Evolutionary conservation across 2,113 vertebrate genomes (phyloP), one percentile per base, ranked within the genome.

Genomic region (Tylochromis polylepis): DNA sequence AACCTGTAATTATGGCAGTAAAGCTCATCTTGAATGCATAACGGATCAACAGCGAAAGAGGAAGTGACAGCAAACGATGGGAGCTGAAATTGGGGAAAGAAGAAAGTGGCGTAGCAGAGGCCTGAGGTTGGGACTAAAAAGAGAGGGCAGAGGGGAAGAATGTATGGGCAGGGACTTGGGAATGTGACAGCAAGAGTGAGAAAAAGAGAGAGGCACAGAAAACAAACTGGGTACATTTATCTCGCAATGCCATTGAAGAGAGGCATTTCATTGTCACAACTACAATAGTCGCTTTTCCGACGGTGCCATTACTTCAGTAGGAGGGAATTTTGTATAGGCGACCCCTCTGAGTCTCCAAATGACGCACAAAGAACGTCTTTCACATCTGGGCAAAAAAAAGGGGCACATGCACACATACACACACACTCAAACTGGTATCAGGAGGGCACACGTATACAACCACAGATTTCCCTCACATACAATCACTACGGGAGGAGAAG

Each of bases 261-360:
- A 97, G 96, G 95, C 95, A 94, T 95, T 96, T 96, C 96, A 97
- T 97, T 97, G 96, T 97, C 95, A 93, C 87, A 95, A 96, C 95
- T 93, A 97, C 96, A 97, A 97, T 97, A 96, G 96, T 93, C 92
- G 95, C 96, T 96, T 96, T 96, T 96, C 96, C 95, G n/a, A 96
- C 93, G 93, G 94, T 96, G 95, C 94, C 95, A 96, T 97, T 97
- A 97, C 96, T 97, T 97, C 96, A 97, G 96, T 96, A 92, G 92
- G 95, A 92, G 96, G 91, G 96, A 97, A 97, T 97, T 97, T 94
- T 93, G 95, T 95, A 96, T 95, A 96, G 96, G 95, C 96, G 96
- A 97, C 96, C 96, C 95, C 90, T 95, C 85, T 3, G 87, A 95
- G 94, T 89, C 92, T 95, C 93, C 87, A 90, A 95, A 91, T 87